A percentile compares a stretch with the other conserved stretches of the same genome.
Conservation (phyloP, 2,888 invertebrate genomes). For the Volucella bombylans region DNA sequence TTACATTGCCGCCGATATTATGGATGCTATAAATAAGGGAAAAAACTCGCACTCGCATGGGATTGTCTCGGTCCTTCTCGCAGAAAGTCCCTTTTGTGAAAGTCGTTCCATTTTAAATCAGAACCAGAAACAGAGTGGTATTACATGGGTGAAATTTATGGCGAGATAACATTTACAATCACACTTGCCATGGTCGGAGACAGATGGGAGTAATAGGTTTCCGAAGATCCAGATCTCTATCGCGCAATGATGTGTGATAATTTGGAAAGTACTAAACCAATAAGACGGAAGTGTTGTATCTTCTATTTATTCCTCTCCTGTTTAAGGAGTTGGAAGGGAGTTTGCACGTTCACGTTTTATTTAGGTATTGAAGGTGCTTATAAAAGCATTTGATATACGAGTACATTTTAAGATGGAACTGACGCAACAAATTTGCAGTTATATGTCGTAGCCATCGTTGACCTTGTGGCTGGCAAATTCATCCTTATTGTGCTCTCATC, state of each 20-base stretch:
- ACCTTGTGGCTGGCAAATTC: too few species aligned
- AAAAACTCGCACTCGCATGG: conserved; percentile 30
- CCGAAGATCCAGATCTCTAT: conserved; percentile 56
- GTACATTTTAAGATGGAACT: too few species aligned
- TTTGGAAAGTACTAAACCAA: conserved; percentile 22
- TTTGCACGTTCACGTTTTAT: background rate
- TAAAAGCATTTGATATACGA: too few species aligned
- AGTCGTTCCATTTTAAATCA: conserved; percentile 70
- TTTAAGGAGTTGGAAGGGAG: background rate
- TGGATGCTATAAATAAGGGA: conserved; percentile 68
- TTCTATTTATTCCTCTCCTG: background rate
- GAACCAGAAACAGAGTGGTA: conserved; percentile 61
- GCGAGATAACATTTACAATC: conserved; percentile 71
- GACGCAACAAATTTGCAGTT: too few species aligned
- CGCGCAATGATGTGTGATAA: conserved; percentile 68
- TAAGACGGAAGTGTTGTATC: background rate
- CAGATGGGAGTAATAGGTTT: conserved; percentile 37
- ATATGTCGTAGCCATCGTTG: too few species aligned
- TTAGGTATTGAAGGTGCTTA: too few species aligned
- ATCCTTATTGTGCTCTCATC: too few species aligned
- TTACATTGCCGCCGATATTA: conserved; percentile 67
- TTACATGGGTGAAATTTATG: conserved; percentile 71
- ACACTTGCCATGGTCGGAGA: conserved; percentile 23
- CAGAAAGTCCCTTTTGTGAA: conserved; percentile 43
- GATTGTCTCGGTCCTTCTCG: conserved; percentile 55